Evolutionary conservation across 2,797 vertebrate species (phyloP), one percentile per base, ranked within the genome.

Genomic region (Synanceia verrucosa): DNA sequence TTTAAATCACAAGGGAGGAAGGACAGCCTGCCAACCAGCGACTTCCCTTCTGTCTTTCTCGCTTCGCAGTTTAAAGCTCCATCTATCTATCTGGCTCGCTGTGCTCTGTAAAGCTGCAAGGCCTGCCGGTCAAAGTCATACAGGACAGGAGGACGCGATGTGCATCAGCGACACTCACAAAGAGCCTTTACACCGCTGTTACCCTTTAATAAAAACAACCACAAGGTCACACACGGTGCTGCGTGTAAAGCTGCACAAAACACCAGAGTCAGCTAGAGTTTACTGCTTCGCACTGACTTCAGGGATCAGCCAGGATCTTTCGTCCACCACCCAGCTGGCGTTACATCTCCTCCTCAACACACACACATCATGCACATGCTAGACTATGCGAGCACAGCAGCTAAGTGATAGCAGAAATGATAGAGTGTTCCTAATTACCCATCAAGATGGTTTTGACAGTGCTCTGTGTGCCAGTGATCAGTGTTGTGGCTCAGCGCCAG

Each of bases 381-480:
- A 21, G 7, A 51, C 77, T 48, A 26, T 41, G 68, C 26, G 21
- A 77, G 65, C 24, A 24, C 70, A 10, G 50, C 72, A 34, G 72
- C 70, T 70, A 76, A 85, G 85, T 67, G 67, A 88, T 84, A 85
- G 77, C 77, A 71, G 81, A 52, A 83, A 84, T 89, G 86, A 89
- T 79, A 81, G 79, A 89, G 84, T 81, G 73, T 82, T 88, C 81
- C 85, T 90, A 92, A 94, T 93, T 88, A 92, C 86, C 88, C 81
- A 88, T 86, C 63, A 87, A 86, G 89, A 87, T 85, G 90, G 82
- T 87, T 93, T 88, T 90, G 88, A 94, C 89, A 90, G 87, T 72
- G 80, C 88, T 91, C 75, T 71, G 76, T 84, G 85, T 85, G 90
- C 88, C 79, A 88, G 87, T 85, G 89, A 90, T 93, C 85, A 78